phyloP scores from a whole-genome alignment of 2,888 invertebrate species.

The Eilema sororculum region DNA sequence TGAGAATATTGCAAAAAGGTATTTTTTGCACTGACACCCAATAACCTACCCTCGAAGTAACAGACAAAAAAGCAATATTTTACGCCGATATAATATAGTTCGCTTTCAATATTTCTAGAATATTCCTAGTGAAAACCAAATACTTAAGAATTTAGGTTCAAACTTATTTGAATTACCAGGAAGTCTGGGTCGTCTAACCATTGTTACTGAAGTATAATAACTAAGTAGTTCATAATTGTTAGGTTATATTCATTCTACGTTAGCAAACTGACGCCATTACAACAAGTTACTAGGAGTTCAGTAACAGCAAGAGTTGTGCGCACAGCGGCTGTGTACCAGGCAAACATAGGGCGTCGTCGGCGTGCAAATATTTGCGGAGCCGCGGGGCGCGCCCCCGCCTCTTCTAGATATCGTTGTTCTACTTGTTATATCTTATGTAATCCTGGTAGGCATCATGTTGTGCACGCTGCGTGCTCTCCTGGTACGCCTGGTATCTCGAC shows the following conservation, averaged over 20 bases:
- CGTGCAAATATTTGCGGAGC: slow-evolving; percentile 69
- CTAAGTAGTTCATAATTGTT: neutral
- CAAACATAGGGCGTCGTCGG: slow-evolving; percentile 69
- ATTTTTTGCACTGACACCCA: too few relatives aligned
- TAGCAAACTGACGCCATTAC: slow-evolving; percentile 24
- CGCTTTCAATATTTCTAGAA: too few relatives aligned
- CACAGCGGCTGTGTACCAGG: slow-evolving; percentile 62
- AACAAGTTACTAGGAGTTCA: slow-evolving; percentile 60
- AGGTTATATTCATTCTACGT: neutral
- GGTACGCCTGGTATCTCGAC: slow-evolving; percentile 23
- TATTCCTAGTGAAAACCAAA: neutral
- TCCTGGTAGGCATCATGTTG: slow-evolving; percentile 60
- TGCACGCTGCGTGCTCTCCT: slow-evolving; percentile 40
- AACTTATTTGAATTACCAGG: neutral
- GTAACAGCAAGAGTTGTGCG: slow-evolving; percentile 58
- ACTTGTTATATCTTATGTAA: slow-evolving; percentile 65
- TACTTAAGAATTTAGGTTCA: neutral
- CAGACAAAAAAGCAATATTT: too few relatives aligned
- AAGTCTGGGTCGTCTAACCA: neutral
- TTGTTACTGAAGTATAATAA: neutral
- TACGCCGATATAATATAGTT: too few relatives aligned
- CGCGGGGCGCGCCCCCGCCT: slow-evolving; percentile 61
- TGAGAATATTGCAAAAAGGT: neutral
- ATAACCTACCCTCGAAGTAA: too few relatives aligned
- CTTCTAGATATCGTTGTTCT: slow-evolving; percentile 59